Evolutionary conservation across 1,140 invertebrate species (phyloP).

Genomic region (Euwallacea similis): DNA sequence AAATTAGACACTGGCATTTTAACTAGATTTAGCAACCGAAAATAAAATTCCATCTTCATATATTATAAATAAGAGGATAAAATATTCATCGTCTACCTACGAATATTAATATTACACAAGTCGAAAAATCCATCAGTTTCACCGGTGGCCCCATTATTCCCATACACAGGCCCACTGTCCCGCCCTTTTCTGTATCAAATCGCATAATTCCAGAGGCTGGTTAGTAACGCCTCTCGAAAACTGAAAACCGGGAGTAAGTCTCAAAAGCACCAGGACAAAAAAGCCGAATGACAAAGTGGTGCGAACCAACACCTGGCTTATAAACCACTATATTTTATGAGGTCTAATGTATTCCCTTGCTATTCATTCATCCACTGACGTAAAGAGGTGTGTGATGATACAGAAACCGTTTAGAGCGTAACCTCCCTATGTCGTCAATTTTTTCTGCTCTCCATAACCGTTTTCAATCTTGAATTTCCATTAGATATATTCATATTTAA

Average conservation of each 20-base stretch:
- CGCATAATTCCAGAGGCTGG: slow-evolving; percentile 50
- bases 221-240: slow-evolving; percentile 47
- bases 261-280: slow-evolving; percentile 29
- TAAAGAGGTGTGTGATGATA: slow-evolving; percentile 39
- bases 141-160: slow-evolving; percentile 21
- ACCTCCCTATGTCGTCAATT: slow-evolving; percentile 4
- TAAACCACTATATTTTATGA: slow-evolving; percentile 38
- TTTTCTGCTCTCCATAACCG: not conserved
- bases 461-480: not conserved
- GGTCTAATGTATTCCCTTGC: slow-evolving; percentile 35
- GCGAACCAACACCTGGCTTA: slow-evolving; percentile 46
- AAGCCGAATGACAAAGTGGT: slow-evolving; percentile 39
- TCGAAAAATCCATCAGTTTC: too few species aligned
- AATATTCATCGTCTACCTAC: too few species aligned
- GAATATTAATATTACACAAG: too few species aligned
- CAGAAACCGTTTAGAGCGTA: slow-evolving; percentile 39
- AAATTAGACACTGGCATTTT: too few species aligned
- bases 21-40: too few species aligned
- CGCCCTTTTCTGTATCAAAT: slow-evolving; percentile 50
- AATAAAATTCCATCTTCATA: too few species aligned
- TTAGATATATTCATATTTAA: not conserved
- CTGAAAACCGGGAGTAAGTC: slow-evolving; percentile 39
- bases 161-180: slow-evolving; percentile 27
- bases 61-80: too few species aligned
- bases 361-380: slow-evolving; percentile 28